phyloP scores from a whole-genome alignment of 2,888 invertebrate species.

The Oscheius myriophilus region DNA sequence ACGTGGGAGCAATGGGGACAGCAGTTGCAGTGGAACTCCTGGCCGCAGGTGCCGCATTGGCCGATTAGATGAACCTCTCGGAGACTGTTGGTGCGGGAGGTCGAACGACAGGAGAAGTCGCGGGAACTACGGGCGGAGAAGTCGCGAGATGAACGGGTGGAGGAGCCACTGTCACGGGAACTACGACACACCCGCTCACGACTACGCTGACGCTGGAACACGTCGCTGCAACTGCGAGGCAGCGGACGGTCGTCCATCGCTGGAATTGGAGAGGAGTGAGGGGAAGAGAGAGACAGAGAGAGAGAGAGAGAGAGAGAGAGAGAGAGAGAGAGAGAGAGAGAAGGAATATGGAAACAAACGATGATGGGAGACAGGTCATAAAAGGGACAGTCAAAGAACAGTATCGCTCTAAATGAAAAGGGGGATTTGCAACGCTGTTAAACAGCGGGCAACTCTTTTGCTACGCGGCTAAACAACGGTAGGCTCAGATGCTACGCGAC shows the following conservation, averaged over 20 bases:
- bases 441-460: too few species aligned
- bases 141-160: conserved; percentile 37
- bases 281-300: background rate
- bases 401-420: too few species aligned
- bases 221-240: conserved; percentile 45
- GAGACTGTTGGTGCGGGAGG: conserved; percentile 39
- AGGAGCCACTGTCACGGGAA: conserved; percentile 9
- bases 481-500: too few species aligned
- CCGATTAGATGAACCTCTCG: conserved; percentile 54
- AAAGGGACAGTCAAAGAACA: too few species aligned
- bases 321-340: background rate
- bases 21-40: conserved; percentile 58
- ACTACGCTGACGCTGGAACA: conserved; percentile 23
- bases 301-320: conserved; percentile 6
- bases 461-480: too few species aligned
- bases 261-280: background rate
- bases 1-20: conserved; percentile 54
- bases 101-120: conserved; percentile 13
- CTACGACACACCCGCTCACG: conserved; percentile 13
- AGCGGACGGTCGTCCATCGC: conserved; percentile 27
- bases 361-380: conserved; percentile 5
- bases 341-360: background rate
- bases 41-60: conserved; percentile 48
- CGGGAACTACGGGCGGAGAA: conserved; percentile 31
- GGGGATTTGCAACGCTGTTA: too few species aligned